Conservation (phyloP, 2,888 invertebrate genomes). For the Myopa testacea region DNA sequence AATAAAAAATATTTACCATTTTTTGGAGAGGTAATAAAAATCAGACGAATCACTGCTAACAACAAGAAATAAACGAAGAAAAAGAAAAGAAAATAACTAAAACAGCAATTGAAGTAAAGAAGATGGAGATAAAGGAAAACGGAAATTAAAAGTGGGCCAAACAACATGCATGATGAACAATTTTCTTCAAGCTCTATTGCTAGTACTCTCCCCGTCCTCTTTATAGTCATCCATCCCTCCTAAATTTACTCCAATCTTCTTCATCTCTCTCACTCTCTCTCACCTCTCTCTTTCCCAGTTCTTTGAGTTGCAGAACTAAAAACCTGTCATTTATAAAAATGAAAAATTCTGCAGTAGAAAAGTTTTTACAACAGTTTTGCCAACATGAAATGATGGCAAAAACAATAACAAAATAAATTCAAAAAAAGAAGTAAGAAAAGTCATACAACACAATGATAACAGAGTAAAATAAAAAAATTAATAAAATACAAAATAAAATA, state of each 20-base stretch:
- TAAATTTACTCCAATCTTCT: neutral
- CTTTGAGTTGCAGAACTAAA: neutral
- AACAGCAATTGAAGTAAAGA: neutral
- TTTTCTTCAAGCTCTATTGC: neutral
- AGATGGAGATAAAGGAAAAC: neutral
- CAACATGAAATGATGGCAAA: neutral
- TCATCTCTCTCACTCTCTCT: too few species aligned
- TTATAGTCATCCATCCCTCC: neutral
- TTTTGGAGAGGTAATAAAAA: neutral
- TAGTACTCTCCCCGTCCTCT: neutral
- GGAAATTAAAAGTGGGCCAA: neutral
- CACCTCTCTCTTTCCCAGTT: neutral
- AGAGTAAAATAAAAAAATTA: neutral
- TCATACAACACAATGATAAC: neutral
- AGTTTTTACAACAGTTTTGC: slow-evolving; percentile 3
- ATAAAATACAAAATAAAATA: neutral
- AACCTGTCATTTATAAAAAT: neutral
- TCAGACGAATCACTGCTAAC: neutral
- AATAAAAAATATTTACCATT: too few species aligned
- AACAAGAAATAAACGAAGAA: neutral
- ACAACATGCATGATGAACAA: neutral
- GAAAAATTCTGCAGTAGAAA: slow-evolving; percentile 7
- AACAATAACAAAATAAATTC: neutral
- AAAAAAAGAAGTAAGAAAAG: neutral
- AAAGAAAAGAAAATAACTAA: neutral